Evolutionary conservation across 2,113 vertebrate genomes (phyloP).

Genomic region (Phrynocephalus versicolor): DNA sequence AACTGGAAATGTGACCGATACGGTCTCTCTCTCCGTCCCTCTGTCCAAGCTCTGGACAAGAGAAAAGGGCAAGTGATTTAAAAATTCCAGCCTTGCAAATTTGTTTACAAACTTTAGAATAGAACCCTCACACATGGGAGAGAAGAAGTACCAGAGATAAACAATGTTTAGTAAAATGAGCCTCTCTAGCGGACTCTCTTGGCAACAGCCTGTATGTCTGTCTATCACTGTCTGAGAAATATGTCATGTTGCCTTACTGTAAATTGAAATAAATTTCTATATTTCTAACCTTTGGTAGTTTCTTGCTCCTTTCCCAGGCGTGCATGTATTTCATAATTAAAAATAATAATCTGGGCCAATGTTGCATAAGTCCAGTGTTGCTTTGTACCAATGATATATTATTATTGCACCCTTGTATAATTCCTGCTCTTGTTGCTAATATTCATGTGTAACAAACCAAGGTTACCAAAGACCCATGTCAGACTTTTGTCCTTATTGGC

Average conservation of each 20-base stretch:
- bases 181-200: conserved; percentile 17
- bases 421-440: too few species aligned
- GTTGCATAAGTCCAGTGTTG: neutral
- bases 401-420: neutral
- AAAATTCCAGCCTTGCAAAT: neutral
- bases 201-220: conserved; percentile 14
- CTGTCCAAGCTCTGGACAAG: too few species aligned
- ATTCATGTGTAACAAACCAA: neutral
- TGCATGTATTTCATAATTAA: neutral
- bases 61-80: neutral
- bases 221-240: conserved; percentile 31
- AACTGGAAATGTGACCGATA: neutral
- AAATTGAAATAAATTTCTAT: conserved; percentile 81
- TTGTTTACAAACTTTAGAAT: neutral
- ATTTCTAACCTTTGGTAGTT: conserved; percentile 71
- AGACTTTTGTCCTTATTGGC: neutral
- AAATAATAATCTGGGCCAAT: neutral
- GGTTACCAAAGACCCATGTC: neutral
- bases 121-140: neutral
- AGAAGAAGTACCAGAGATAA: neutral
- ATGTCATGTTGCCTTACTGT: conserved; percentile 61
- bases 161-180: neutral
- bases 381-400: neutral
- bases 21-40: too few species aligned
- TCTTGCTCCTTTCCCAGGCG: neutral